Conservation (phyloP, 92 coral and sea anemone species). For the Zoanthus sociatus region DNA sequence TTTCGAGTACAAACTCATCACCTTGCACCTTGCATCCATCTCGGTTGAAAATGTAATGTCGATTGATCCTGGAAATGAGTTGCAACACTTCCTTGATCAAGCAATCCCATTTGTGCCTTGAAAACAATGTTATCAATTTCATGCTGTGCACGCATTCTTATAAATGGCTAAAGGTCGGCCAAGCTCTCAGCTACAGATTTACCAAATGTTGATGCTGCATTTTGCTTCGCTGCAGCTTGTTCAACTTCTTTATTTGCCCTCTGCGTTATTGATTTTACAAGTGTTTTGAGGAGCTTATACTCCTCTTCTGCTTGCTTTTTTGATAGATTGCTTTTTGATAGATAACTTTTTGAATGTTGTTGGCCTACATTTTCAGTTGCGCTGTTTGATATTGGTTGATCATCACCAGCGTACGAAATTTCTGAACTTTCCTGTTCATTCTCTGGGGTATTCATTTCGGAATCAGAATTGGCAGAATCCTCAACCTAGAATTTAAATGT, state of each 20-base stretch:
- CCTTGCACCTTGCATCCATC: too few species aligned
- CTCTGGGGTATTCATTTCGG: background rate
- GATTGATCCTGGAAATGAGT: conserved; percentile 15
- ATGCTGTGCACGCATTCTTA: conserved; percentile 5
- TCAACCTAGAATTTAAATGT: conserved; percentile 1
- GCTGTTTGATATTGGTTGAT: conserved; percentile 8
- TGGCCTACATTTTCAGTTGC: background rate
- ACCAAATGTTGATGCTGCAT: background rate
- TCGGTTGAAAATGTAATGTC: background rate
- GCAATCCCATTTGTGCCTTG: conserved; percentile 40
- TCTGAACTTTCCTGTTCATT: conserved; percentile 14
- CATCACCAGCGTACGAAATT: background rate
- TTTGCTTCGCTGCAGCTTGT: conserved; percentile 13
- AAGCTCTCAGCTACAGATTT: conserved; percentile 14
- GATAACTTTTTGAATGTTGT: background rate
- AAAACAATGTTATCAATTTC: background rate
- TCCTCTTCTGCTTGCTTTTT: conserved; percentile 22
- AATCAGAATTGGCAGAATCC: conserved; percentile 18
- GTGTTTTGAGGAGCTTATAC: background rate
- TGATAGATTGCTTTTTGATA: background rate
- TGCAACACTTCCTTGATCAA: background rate
- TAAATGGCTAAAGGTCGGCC: background rate
- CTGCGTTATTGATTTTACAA: background rate
- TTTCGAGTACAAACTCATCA: too few species aligned
- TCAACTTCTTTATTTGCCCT: conserved; percentile 5